Percentiles rank a stretch among this genome's conserved stretches.
These are phyloP conservation scores for Eunapius fragilis DNA, from an alignment of 37 sponge, comb jelly and placozoan species.

Conservation along the genomic window DNA sequence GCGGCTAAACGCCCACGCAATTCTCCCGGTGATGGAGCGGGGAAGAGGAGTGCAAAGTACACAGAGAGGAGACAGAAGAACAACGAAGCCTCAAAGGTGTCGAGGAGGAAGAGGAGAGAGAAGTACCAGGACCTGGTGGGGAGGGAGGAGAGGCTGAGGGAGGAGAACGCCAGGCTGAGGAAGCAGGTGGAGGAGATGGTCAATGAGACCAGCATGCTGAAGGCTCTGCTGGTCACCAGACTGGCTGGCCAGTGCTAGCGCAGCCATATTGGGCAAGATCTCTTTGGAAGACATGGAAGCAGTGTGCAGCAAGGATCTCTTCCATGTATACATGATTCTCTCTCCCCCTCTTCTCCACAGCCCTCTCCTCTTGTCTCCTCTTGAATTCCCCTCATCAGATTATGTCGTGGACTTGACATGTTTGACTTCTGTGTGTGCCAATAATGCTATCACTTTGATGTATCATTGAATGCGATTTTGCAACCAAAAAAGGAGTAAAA, in stretches of 20 bases:
- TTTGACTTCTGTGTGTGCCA: too few species aligned
- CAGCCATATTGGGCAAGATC: too few species aligned
- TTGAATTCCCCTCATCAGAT: too few species aligned
- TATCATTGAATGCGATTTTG: too few species aligned
- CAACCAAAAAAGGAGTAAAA: too few species aligned
- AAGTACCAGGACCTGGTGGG: not conserved
- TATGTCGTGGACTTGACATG: too few species aligned
- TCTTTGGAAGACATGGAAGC: too few species aligned
- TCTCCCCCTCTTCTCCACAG: too few species aligned
- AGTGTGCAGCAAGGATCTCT: too few species aligned
- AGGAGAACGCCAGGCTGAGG: slow-evolving; percentile 41
- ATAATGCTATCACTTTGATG: too few species aligned
- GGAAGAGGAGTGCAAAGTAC: slow-evolving; percentile 3
- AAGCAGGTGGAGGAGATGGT: slow-evolving; percentile 24
- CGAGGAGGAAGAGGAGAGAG: slow-evolving; percentile 49
- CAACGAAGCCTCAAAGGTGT: slow-evolving; percentile 61
- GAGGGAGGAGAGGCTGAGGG: slow-evolving; percentile 43
- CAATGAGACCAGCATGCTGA: slow-evolving; percentile 44
- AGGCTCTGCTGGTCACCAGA: slow-evolving; percentile 36
- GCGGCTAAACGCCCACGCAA: not conserved
- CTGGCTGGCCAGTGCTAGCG: slow-evolving; percentile 35
- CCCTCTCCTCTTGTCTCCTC: too few species aligned
- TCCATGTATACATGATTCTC: too few species aligned
- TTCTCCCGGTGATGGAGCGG: not conserved
- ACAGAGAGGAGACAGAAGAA: slow-evolving; percentile 47